Evolutionary conservation across 1,140 invertebrate genomes (phyloP), one percentile per base, ranked within the genome.

Genomic region (Drosophila tani): DNA sequence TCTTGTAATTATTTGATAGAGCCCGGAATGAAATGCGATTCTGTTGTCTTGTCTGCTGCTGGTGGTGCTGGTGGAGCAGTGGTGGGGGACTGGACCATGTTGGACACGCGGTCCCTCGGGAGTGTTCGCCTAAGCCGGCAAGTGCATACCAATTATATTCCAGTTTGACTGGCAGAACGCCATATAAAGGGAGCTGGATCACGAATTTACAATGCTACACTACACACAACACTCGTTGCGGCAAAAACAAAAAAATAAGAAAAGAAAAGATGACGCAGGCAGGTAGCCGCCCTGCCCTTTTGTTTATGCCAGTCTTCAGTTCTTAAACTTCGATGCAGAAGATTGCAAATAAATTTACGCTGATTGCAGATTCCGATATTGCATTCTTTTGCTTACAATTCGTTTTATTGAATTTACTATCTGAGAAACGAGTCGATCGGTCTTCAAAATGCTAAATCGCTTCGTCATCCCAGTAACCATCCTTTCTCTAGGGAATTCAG

Each of bases 301-400:
- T 49, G 67, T 73, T 71, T 47, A 70, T 69, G 38, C 43, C 65
- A 68, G 60, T 56, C 35, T 8, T 40, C 53, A 27, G 45, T 15
- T 68, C 65, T 38, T 49, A 49, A 66, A 47, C 60, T 66, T 49
- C 19, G 38, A 50, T 46, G 58, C 70, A 41, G 24, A 27, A 49
- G 76, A 63, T 64, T 70, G 80, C 75, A 79, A 82, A 82, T 82
- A 70, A 82, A 82, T 82, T 82, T 82, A 75, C 73, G 68, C 75
- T 51, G 50, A 40, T 41, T 47, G 55, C 64, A 27, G 40, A 67
- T 68, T 40, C 35, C 63, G 45, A 66, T 68, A 65, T 21, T 40
- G 35, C 35, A 67, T 65, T 62, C 43, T 27, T 63, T 19, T 47
- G 29, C 21, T 40, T 38, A 29, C 29, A 65, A 17, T 12, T 27